Conservation (phyloP, 2,113 vertebrate genomes). For the Neomonachus schauinslandi region DNA sequence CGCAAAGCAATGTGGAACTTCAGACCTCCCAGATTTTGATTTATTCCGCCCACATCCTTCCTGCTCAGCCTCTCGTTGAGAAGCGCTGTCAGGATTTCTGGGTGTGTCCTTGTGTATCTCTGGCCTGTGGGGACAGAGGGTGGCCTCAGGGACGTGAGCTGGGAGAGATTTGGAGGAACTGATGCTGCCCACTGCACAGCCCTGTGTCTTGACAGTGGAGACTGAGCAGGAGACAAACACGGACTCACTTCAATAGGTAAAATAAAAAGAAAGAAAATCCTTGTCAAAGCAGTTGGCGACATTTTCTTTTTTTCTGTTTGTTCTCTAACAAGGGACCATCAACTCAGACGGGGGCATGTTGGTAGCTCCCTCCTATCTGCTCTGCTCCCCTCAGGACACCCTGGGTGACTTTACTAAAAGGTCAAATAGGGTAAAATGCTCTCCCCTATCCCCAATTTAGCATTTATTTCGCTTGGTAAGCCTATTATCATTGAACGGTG, state of each 20-base stretch:
- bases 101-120: not conserved
- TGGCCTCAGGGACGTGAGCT: not conserved
- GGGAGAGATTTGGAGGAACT: not conserved
- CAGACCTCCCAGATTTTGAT: not conserved
- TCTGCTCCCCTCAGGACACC: not conserved
- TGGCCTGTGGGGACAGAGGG: not conserved
- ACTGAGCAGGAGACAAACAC: not conserved
- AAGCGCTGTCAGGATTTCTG: not conserved
- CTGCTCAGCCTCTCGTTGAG: not conserved
- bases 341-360: not conserved
- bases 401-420: slow-evolving; percentile 62
- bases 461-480: slow-evolving; percentile 52
- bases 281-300: not conserved
- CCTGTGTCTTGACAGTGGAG: not conserved
- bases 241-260: not conserved
- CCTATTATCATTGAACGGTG: slow-evolving; percentile 67
- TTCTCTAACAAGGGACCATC: not conserved
- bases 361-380: not conserved
- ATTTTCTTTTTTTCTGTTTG: slow-evolving; percentile 32
- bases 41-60: not conserved
- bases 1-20: not conserved
- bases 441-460: not conserved
- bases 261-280: not conserved
- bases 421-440: slow-evolving; percentile 59
- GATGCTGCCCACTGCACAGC: not conserved